Percentiles rank a stretch among this genome's conserved stretches.
These are phyloP conservation scores for Leptodactylus fallax DNA, from an alignment of 2,797 vertebrate genomes.

Conservation along the genomic window DNA sequence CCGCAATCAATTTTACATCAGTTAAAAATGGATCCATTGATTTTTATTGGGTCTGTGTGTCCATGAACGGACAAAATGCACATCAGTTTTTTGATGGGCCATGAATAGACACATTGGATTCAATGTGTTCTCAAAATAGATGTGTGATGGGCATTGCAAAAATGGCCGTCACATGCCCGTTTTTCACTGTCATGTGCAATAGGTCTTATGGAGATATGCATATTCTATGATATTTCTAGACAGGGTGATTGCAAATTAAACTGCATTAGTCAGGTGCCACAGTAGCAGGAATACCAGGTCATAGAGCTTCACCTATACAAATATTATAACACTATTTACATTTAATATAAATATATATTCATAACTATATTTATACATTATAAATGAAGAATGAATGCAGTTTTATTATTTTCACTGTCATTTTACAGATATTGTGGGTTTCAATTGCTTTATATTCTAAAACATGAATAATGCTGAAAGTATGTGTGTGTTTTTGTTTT, in stretches of 20 bases:
- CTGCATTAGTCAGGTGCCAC: background rate
- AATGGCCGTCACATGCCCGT: too few relatives aligned
- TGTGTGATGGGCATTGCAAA: too few relatives aligned
- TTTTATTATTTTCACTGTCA: background rate
- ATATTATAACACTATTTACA: background rate
- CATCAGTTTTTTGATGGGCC: too few relatives aligned
- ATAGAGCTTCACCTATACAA: background rate
- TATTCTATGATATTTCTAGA: background rate
- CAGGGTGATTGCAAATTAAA: background rate
- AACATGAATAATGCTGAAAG: background rate
- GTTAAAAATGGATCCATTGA: too few relatives aligned
- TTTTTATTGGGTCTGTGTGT: too few relatives aligned
- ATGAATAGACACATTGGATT: too few relatives aligned
- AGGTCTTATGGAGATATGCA: background rate
- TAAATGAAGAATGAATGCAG: background rate
- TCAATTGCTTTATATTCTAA: background rate
- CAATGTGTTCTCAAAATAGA: too few relatives aligned
- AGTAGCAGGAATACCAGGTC: background rate
- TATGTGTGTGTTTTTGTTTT: background rate
- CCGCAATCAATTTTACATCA: too few relatives aligned
- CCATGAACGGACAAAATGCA: too few relatives aligned
- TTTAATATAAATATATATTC: background rate
- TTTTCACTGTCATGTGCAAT: too few relatives aligned
- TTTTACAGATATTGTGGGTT: too few relatives aligned
- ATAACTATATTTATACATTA: background rate